Conservation (phyloP, 2,113 vertebrate genomes). For the Hippocampus barbouri region DNA sequence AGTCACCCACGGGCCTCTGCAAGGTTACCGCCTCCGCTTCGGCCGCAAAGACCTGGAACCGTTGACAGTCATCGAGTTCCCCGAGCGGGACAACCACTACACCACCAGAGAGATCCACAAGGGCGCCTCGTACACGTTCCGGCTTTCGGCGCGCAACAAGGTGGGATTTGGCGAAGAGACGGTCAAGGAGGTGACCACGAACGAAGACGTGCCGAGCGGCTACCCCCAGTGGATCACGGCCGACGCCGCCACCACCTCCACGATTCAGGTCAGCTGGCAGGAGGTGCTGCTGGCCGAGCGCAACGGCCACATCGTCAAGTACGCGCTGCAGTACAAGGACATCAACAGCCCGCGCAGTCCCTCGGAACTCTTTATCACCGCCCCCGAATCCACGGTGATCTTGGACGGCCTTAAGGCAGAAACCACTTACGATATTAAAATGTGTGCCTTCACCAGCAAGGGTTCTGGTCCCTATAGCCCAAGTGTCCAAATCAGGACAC, state of each 20-base stretch:
- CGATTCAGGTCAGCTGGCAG: conserved; percentile 91
- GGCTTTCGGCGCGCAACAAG: conserved; percentile 94
- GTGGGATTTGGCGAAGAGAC: conserved; percentile 97
- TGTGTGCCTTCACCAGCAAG: conserved; percentile 99
- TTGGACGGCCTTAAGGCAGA: conserved; percentile 94
- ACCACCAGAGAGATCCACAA: conserved; percentile 97
- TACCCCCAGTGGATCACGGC: conserved; percentile 91
- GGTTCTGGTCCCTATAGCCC: conserved; percentile 98
- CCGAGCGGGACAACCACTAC: conserved; percentile 94
- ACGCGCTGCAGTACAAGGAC: conserved; percentile 94
- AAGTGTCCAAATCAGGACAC: conserved; percentile 99
- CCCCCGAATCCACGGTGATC: conserved; percentile 85
- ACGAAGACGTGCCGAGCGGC: conserved; percentile 89
- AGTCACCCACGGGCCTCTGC: conserved; percentile 85
- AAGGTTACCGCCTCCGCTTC: conserved; percentile 91
- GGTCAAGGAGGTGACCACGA: conserved; percentile 90
- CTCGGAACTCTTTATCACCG: conserved; percentile 87
- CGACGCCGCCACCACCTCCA: conserved; percentile 85
- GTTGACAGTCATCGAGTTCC: conserved; percentile 88
- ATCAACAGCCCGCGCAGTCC: conserved; percentile 94
- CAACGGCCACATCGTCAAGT: conserved; percentile 91
- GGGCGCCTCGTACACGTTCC: conserved; percentile 90
- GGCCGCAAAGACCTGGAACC: conserved; percentile 90
- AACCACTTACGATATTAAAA: conserved; percentile 99
- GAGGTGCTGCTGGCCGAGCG: conserved; percentile 85